phyloP scores from a whole-genome alignment of 2,888 invertebrate genomes.

The Linnaemya vulpina region DNA sequence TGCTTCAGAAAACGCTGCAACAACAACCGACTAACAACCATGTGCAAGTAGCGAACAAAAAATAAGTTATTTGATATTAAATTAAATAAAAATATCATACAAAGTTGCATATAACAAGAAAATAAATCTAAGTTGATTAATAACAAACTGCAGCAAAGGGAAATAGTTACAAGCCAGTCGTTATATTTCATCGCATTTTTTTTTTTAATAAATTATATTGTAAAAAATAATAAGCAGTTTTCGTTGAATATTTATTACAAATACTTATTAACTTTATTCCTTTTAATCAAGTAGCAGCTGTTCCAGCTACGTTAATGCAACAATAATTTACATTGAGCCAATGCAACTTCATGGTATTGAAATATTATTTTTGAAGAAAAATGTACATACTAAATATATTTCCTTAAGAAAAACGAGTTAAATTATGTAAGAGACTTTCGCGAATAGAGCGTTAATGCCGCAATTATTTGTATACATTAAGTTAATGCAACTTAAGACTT shows the following conservation, averaged over 20 bases:
- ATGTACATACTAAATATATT: too few species aligned
- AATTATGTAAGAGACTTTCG: too few species aligned
- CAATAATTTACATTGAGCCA: neutral
- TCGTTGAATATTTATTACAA: neutral
- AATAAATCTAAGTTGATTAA: conserved; percentile 69
- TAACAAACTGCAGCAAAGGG: conserved; percentile 24
- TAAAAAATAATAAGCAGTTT: neutral
- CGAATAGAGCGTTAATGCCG: too few species aligned
- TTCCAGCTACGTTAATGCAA: neutral
- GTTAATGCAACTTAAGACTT: too few species aligned
- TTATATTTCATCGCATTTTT: too few species aligned
- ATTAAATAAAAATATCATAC: conserved; percentile 33
- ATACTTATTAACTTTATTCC: neutral
- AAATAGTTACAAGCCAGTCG: neutral
- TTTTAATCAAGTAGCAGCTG: neutral
- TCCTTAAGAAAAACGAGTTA: too few species aligned
- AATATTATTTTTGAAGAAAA: too few species aligned
- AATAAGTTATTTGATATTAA: conserved; percentile 48
- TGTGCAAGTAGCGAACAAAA: neutral
- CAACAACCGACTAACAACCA: conserved; percentile 22
- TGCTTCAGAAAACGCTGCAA: conserved; percentile 5
- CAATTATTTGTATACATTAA: too few species aligned
- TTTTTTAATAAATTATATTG: neutral
- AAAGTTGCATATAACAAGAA: conserved; percentile 54
- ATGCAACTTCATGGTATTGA: neutral